These are phyloP conservation scores for Pempheris klunzingeri DNA, from an alignment of 2,797 vertebrate genomes.

Conservation along the genomic window DNA sequence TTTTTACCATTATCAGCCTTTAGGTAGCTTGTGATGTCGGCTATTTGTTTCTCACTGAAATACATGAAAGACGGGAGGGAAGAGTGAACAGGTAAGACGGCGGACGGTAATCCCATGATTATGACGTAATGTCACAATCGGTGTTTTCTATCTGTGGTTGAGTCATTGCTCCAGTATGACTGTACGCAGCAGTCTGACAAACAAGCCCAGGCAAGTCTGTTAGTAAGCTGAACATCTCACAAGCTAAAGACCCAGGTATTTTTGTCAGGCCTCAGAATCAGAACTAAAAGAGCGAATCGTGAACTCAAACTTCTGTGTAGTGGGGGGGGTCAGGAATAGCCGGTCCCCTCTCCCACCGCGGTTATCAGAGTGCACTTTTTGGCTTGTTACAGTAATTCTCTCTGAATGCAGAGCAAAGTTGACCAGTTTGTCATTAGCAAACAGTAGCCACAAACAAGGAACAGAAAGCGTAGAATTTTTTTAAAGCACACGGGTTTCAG, in stretches of 20 bases:
- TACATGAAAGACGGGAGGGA: not conserved
- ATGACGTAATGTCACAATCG: too few relatives aligned
- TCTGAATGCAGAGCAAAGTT: constrained; percentile 21
- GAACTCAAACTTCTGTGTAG: not conserved
- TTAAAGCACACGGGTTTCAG: constrained; percentile 12
- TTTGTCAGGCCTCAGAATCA: not conserved
- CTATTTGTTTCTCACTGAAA: constrained; percentile 12
- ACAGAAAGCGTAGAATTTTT: constrained; percentile 31
- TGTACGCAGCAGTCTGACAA: not conserved
- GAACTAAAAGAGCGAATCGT: not conserved
- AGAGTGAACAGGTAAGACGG: not conserved
- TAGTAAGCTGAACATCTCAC: not conserved
- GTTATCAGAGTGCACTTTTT: not conserved
- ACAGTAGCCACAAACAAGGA: constrained; percentile 22
- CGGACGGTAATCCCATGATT: too few relatives aligned
- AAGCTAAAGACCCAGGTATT: not conserved
- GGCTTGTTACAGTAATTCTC: not conserved
- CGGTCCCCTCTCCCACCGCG: not conserved
- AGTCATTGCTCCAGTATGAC: constrained; percentile 1
- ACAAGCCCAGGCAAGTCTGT: constrained; percentile 7
- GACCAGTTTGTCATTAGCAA: not conserved
- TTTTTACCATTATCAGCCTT: constrained; percentile 23
- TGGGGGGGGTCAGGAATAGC: not conserved
- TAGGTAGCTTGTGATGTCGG: not conserved
- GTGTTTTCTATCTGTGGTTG: too few relatives aligned